These are phyloP conservation scores for Cliona cf. orientalis DNA, from an alignment of 37 sponge, comb jelly and placozoan species.

Conservation along the genomic window DNA sequence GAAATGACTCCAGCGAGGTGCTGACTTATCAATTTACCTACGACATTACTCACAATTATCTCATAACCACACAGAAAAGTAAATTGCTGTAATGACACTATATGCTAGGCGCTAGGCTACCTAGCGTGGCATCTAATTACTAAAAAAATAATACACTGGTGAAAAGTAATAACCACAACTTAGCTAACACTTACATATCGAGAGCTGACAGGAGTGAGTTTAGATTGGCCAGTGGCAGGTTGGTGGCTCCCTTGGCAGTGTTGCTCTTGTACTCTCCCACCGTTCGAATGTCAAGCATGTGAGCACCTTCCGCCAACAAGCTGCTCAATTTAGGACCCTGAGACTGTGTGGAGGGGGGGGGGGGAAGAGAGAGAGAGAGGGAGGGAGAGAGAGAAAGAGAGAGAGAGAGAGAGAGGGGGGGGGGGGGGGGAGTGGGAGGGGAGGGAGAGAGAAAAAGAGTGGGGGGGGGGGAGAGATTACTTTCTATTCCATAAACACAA, in stretches of 20 bases:
- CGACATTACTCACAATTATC: no score
- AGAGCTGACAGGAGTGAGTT: slow-evolving; percentile 2
- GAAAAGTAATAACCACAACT: no score
- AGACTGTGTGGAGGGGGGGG: background rate
- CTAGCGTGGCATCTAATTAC: no score
- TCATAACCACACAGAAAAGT: no score
- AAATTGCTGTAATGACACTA: no score
- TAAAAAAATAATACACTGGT: no score
- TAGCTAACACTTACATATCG: slow-evolving; percentile 50
- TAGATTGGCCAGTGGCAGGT: slow-evolving; percentile 58
- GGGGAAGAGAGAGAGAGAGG: slow-evolving; percentile 5
- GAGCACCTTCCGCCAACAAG: slow-evolving; percentile 38
- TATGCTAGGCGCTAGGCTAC: no score
- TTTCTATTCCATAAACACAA: background rate
- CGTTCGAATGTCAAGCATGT: slow-evolving; percentile 72
- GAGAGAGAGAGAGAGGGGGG: background rate
- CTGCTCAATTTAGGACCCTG: background rate
- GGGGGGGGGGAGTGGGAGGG: slow-evolving; percentile 4
- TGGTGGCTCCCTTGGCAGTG: slow-evolving; percentile 53
- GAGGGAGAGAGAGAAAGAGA: slow-evolving; percentile 8
- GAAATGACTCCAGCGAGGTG: no score
- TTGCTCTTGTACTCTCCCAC: slow-evolving; percentile 54
- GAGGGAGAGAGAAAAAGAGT: background rate
- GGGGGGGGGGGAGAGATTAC: background rate
- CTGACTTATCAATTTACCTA: no score